Evolutionary conservation across 2,113 vertebrate species (phyloP).

Genomic region (Ammospiza nelsoni): DNA sequence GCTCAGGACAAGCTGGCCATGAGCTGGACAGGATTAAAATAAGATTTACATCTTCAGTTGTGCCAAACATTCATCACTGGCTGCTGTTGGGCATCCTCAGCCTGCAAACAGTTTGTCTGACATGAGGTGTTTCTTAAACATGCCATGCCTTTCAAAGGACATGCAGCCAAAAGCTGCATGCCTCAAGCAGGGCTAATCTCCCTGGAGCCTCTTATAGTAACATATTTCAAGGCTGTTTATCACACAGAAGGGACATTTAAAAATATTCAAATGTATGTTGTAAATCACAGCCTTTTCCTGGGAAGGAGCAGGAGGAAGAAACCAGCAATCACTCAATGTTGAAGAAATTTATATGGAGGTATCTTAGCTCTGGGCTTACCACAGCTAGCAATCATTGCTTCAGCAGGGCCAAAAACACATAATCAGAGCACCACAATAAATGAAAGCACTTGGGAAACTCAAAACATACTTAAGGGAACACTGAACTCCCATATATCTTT

Average conservation of each 20-base stretch:
- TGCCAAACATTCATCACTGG: background rate
- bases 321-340: background rate
- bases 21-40: conserved; percentile 12
- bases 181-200: conserved; percentile 24
- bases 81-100: conserved; percentile 17
- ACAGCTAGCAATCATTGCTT: background rate
- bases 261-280: background rate
- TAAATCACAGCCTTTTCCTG: conserved; percentile 3
- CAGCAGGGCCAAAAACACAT: background rate
- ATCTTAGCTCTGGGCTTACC: background rate
- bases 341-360: background rate
- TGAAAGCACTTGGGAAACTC: background rate
- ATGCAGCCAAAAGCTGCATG: background rate
- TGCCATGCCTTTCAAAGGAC: conserved; percentile 20
- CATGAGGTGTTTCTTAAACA: conserved; percentile 6
- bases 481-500: background rate
- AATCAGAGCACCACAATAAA: background rate
- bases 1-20: background rate
- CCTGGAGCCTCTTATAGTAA: background rate
- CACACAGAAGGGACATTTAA: conserved; percentile 8
- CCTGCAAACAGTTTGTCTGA: background rate
- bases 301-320: background rate
- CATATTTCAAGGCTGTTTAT: conserved; percentile 29
- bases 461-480: background rate
- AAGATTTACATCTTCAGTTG: conserved; percentile 25